Evolutionary conservation across 2,888 invertebrate species (phyloP), one percentile per base, ranked within the genome.

Genomic region (Leucania comma): DNA sequence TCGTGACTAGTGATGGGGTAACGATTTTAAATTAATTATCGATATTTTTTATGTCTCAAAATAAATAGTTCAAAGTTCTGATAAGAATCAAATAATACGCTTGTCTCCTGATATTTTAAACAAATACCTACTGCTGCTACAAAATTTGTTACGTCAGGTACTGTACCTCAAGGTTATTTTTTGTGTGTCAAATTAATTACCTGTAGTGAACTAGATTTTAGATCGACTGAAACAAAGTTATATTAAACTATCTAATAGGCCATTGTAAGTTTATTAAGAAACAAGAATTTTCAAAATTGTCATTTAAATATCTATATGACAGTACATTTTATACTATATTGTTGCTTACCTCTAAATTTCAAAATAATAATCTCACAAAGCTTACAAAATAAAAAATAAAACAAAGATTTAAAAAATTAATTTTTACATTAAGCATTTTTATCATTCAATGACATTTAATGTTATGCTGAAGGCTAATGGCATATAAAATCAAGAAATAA

Each of bases 1-100:
- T 90, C 87, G 81, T 82, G 20, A 29, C 0, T 89, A 92, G 92
- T 75, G 92, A 84, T 84, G 90, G 48, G 77, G 53, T 32, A 17
- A 38, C 5, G 14, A 46, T 71, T 24, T 60, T 65, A 54, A 0
- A 48, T 14, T 12, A n/a, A 22, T 53, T 51, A 35, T 80, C 78
- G 80, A 82, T 81, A 64, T 22, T 1, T 32, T 26, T 10, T 50
- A 22, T 50, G 10, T 50, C 22, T 42, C 22, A 8, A 51, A 51
- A 24, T 24, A 14, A 53, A 2, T 53, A 53, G 1, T 48, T 17
- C 4, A 12, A 59, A 26, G 0, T 26, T 20, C 3, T 4, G 9
- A 14, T 2, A 8, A 17, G 14, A 35, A 24, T 46, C 17, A n/a
- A 68, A 32, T 20, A 5, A 56, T 1, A 22, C 12, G 9, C 42